Conservation (phyloP, 2,888 invertebrate species). For the Dasysyrphus tricinctus region DNA sequence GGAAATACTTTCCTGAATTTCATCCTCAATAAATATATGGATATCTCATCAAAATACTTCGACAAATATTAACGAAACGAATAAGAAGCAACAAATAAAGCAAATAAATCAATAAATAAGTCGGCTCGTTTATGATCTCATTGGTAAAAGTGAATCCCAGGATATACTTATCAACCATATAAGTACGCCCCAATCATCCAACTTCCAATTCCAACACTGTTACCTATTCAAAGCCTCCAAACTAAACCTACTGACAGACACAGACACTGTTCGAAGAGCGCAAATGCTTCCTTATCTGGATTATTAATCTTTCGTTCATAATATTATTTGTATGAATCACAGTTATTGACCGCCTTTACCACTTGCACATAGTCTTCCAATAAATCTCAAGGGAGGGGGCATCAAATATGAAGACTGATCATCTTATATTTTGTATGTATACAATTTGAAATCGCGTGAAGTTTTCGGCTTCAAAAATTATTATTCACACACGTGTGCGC, state of each 20-base stretch:
- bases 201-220: not conserved
- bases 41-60: not conserved
- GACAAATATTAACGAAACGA: not conserved
- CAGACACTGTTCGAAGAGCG: slow-evolving; percentile 39
- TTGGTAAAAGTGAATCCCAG: slow-evolving; percentile 20
- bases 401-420: slow-evolving; percentile 14
- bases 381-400: not conserved
- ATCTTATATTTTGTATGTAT: not conserved
- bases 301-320: slow-evolving; percentile 48
- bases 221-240: slow-evolving; percentile 38
- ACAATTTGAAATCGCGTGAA: slow-evolving; percentile 12
- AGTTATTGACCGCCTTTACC: slow-evolving; percentile 63
- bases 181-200: slow-evolving; percentile 17
- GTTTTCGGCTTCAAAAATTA: slow-evolving; percentile 6
- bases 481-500: slow-evolving; percentile 19
- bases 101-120: slow-evolving; percentile 57
- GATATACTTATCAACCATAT: slow-evolving; percentile 31
- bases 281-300: slow-evolving; percentile 61
- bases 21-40: not conserved
- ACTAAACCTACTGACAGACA: slow-evolving; percentile 21
- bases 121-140: slow-evolving; percentile 45
- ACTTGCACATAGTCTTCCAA: slow-evolving; percentile 1
- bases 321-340: slow-evolving; percentile 54
- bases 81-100: slow-evolving; percentile 12
- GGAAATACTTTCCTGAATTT: slow-evolving; percentile 8